phyloP scores from a whole-genome alignment of 1,140 invertebrate species.

The Xylocopa sonorina region DNA sequence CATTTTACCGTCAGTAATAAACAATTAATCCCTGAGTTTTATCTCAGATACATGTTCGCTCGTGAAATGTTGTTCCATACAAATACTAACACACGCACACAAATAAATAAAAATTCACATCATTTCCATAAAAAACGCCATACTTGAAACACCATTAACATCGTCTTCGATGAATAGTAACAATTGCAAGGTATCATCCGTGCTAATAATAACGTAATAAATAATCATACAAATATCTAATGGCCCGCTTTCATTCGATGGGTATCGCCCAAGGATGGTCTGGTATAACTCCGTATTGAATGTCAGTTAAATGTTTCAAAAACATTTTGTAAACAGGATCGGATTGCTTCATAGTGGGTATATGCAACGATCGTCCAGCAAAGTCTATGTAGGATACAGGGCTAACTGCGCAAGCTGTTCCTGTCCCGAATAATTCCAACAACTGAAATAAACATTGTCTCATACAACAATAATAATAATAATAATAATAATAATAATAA shows the following conservation, averaged over 20 bases:
- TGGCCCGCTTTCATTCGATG: slow-evolving; percentile 76
- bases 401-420: slow-evolving; percentile 96
- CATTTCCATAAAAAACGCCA: neutral
- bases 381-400: slow-evolving; percentile 93
- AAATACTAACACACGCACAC: neutral
- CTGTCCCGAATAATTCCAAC: slow-evolving; percentile 96
- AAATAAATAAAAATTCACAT: slow-evolving; percentile 35
- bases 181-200: neutral
- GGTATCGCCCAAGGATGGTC: slow-evolving; percentile 89
- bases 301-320: slow-evolving; percentile 89
- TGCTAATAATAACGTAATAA: slow-evolving; percentile 1
- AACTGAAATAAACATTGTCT: slow-evolving; percentile 85
- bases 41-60: neutral
- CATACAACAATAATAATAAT: too few species aligned
- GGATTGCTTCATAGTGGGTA: slow-evolving; percentile 89
- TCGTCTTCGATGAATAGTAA: neutral
- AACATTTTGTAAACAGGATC: slow-evolving; percentile 87
- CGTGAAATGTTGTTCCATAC: neutral
- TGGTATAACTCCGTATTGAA: slow-evolving; percentile 91
- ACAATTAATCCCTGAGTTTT: slow-evolving; percentile 23
- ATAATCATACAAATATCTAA: slow-evolving; percentile 11
- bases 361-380: slow-evolving; percentile 84
- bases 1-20: neutral
- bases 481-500: too few species aligned
- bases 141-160: neutral